Percentiles rank a stretch among this genome's conserved stretches.
Conservation (phyloP, 1,140 invertebrate genomes). For the Elysia chlorotica region DNA sequence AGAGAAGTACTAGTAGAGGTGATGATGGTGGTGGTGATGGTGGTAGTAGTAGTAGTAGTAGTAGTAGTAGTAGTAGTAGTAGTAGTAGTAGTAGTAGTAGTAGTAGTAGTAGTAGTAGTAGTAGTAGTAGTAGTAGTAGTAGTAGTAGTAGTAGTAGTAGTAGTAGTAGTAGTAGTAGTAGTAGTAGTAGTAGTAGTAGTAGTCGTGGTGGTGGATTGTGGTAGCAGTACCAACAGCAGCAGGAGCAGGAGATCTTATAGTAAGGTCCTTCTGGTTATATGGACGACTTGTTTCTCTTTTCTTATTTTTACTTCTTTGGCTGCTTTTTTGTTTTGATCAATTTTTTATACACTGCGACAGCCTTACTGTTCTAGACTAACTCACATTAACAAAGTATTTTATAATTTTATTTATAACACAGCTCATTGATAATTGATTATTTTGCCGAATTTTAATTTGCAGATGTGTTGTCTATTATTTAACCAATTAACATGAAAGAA, state of each 20-base stretch:
- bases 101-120: constrained; percentile 1
- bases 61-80: neutral
- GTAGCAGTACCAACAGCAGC: neutral
- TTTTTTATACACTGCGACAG: no score
- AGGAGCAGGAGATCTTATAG: neutral
- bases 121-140: neutral
- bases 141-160: constrained; percentile 1
- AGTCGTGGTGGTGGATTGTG: neutral
- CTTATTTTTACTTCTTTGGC: no score
- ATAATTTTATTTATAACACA: neutral
- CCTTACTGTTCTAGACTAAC: no score
- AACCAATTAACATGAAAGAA: neutral
- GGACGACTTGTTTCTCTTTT: neutral
- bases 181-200: constrained; percentile 1
- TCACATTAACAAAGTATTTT: neutral
- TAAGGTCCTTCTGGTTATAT: neutral
- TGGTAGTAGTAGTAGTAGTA: neutral
- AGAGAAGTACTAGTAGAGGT: neutral
- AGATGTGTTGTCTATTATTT: neutral
- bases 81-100: constrained; percentile 1
- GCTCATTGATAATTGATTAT: neutral
- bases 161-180: constrained; percentile 3
- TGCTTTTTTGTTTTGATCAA: no score
- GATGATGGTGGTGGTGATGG: neutral
- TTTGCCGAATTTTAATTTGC: neutral